phyloP scores from a whole-genome alignment of 2,797 vertebrate species.

The Orientallactaga sibirica region DNA sequence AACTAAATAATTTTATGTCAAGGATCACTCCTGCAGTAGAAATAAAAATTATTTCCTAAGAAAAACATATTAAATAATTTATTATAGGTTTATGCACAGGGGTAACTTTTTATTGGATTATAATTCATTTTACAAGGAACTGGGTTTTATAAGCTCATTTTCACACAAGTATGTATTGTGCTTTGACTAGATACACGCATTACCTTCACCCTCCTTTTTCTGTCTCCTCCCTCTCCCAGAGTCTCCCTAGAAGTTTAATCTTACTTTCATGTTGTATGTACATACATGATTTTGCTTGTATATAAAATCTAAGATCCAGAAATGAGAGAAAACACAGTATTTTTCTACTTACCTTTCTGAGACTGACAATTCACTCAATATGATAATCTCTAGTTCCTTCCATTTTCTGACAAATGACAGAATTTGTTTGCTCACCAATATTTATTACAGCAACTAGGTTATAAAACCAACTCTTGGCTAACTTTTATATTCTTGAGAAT shows the following conservation, averaged over 20 bases:
- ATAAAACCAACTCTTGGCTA: neutral
- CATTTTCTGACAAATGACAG: neutral
- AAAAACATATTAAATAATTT: neutral
- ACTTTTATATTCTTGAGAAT: neutral
- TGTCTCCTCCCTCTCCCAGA: too few species aligned
- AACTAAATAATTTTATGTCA: neutral
- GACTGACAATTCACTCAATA: neutral
- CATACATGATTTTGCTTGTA: neutral
- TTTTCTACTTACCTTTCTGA: neutral
- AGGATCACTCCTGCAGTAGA: neutral
- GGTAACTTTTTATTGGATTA: neutral
- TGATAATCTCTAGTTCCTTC: neutral
- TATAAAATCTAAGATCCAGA: neutral
- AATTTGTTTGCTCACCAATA: rapidly evolving
- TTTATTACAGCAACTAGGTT: neutral
- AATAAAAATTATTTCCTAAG: neutral
- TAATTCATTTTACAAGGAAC: neutral
- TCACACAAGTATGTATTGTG: neutral
- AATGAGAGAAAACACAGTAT: neutral
- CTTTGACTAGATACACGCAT: neutral
- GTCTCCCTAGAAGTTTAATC: too few species aligned
- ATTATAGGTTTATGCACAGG: neutral
- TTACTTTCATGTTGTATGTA: too few species aligned
- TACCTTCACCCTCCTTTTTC: too few species aligned
- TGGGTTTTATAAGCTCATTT: neutral